Conservation (phyloP, 2,113 vertebrate genomes). For the Laticauda colubrina region DNA sequence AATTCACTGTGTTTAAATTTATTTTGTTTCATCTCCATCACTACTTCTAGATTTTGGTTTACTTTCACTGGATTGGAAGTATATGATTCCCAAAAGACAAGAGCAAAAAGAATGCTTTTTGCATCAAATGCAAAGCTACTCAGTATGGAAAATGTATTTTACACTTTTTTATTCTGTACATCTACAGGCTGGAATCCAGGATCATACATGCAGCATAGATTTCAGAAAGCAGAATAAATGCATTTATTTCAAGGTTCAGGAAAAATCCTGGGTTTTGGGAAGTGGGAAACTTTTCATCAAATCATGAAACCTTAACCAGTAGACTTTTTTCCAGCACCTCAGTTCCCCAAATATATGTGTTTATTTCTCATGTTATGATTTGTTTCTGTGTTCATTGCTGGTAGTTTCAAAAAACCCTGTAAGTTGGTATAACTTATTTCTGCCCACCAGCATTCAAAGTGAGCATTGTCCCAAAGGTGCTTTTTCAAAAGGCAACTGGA, state of each 20-base stretch:
- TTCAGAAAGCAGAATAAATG: neutral
- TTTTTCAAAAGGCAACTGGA: neutral
- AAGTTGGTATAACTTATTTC: neutral
- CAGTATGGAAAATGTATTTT: constrained; percentile 34
- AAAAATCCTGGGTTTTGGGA: neutral
- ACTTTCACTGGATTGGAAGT: constrained; percentile 68
- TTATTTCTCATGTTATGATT: neutral
- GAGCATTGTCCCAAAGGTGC: neutral
- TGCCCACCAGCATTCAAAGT: neutral
- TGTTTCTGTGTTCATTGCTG: neutral
- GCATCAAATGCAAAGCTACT: constrained; percentile 40
- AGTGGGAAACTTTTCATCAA: neutral
- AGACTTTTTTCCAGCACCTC: neutral
- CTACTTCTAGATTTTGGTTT: constrained; percentile 49
- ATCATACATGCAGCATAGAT: neutral
- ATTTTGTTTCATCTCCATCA: constrained; percentile 58
- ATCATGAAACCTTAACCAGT: neutral
- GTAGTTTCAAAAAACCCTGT: neutral
- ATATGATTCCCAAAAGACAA: constrained; percentile 55
- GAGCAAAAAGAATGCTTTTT: constrained; percentile 30
- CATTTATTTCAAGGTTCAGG: neutral
- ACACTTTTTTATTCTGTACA: neutral
- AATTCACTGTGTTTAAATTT: constrained; percentile 53
- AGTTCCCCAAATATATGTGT: neutral
- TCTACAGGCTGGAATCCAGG: neutral